These are phyloP conservation scores for Lasiommata megera DNA, from an alignment of 2,888 invertebrate genomes.

Conservation along the genomic window DNA sequence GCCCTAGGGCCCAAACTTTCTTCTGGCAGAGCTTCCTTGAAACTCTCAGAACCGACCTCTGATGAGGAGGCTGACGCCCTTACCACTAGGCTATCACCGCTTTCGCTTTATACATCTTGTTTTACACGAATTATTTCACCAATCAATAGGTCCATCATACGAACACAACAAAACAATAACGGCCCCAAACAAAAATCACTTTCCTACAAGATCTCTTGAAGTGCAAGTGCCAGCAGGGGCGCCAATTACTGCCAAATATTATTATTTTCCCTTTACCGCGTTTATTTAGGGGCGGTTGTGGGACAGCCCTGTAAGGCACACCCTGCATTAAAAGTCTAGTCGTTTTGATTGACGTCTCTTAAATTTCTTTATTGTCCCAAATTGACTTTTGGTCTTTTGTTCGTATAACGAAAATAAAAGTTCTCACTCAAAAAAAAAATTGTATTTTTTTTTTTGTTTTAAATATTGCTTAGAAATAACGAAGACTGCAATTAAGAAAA, in stretches of 20 bases:
- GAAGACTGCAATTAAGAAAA: too few species aligned
- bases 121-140: not conserved
- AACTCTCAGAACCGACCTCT: too few species aligned
- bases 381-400: constrained; percentile 63
- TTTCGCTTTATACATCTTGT: too few species aligned
- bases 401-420: constrained; percentile 34
- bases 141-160: constrained; percentile 26
- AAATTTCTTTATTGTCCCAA: constrained; percentile 59
- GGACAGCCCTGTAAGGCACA: constrained; percentile 75
- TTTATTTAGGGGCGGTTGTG: constrained; percentile 79
- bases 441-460: not conserved
- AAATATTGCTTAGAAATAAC: not conserved
- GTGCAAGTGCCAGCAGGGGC: constrained; percentile 76
- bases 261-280: constrained; percentile 64
- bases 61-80: too few species aligned
- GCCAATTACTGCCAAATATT: constrained; percentile 79
- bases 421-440: not conserved
- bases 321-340: constrained; percentile 72
- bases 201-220: constrained; percentile 76
- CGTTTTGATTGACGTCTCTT: constrained; percentile 73
- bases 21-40: too few species aligned
- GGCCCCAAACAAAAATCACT: constrained; percentile 49
- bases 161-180: constrained; percentile 65
- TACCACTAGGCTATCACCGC: too few species aligned
- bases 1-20: too few species aligned